Evolutionary conservation across 1,140 invertebrate genomes (phyloP).

Genomic region (Trachelipus rathkii): DNA sequence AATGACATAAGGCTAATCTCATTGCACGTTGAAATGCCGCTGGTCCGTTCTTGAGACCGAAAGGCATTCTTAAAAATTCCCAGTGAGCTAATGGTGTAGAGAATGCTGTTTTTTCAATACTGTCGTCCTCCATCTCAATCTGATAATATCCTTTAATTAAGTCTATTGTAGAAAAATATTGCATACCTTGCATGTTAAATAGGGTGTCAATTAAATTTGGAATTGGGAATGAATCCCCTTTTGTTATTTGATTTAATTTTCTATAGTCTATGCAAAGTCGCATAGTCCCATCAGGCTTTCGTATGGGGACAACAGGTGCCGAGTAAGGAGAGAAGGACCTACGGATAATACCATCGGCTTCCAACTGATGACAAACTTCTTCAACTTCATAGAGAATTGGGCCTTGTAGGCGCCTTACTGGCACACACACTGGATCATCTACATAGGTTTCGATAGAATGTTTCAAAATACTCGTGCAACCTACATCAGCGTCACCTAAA

Average conservation of each 20-base stretch:
- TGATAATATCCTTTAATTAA: background rate
- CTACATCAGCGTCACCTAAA: too few relatives aligned
- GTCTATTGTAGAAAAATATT: background rate
- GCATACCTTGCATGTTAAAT: background rate
- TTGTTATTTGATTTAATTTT: background rate
- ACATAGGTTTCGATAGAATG: too few relatives aligned
- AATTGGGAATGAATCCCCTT: background rate
- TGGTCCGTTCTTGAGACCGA: background rate
- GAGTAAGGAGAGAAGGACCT: background rate
- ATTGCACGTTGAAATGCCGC: background rate
- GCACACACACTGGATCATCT: too few relatives aligned
- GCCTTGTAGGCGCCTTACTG: too few relatives aligned
- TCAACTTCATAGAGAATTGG: too few relatives aligned
- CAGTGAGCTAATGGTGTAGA: background rate
- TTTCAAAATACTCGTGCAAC: too few relatives aligned
- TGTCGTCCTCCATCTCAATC: background rate
- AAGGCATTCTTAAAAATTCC: background rate
- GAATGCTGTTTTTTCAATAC: background rate
- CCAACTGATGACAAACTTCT: too few relatives aligned
- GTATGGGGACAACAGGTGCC: background rate
- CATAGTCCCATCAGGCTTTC: background rate
- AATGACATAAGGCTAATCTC: background rate
- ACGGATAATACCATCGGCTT: too few relatives aligned
- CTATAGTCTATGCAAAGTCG: background rate
- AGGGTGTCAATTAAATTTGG: background rate